Percentiles rank a stretch among this genome's conserved stretches.
These are phyloP conservation scores for Cygnus olor DNA, from an alignment of 2,797 vertebrate species.

Conservation along the genomic window DNA sequence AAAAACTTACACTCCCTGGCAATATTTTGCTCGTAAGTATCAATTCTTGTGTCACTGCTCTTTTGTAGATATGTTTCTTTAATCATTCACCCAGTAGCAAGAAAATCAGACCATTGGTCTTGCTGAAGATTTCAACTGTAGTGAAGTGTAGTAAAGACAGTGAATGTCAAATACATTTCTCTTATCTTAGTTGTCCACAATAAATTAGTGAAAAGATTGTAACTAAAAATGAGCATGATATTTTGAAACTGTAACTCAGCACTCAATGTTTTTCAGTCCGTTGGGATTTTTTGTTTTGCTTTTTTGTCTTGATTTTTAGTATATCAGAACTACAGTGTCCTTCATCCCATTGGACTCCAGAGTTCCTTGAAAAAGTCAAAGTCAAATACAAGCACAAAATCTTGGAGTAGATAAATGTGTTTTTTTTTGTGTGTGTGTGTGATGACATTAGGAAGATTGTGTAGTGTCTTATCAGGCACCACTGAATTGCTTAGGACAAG, in stretches of 20 bases:
- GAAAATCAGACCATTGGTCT: background rate
- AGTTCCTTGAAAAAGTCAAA: background rate
- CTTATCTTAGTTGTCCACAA: background rate
- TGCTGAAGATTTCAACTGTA: background rate
- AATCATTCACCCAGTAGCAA: background rate
- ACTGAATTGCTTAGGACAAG: background rate
- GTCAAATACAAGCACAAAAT: background rate
- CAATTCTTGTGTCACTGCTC: background rate
- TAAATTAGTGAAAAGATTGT: background rate
- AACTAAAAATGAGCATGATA: background rate
- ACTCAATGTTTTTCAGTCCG: background rate
- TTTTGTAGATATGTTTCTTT: background rate
- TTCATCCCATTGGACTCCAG: background rate
- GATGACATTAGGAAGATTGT: background rate
- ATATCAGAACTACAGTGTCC: background rate
- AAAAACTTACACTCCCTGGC: constrained; percentile 89
- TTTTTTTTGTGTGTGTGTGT: background rate
- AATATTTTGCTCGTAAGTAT: constrained; percentile 95
- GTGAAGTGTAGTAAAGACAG: background rate
- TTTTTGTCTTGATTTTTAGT: background rate
- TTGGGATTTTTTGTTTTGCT: background rate
- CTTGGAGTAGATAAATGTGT: background rate
- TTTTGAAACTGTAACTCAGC: background rate
- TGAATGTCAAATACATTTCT: fast-evolving
- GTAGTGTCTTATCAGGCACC: background rate